Conservation (phyloP, 2,888 invertebrate species). For the Nephrotoma guestfalica region DNA sequence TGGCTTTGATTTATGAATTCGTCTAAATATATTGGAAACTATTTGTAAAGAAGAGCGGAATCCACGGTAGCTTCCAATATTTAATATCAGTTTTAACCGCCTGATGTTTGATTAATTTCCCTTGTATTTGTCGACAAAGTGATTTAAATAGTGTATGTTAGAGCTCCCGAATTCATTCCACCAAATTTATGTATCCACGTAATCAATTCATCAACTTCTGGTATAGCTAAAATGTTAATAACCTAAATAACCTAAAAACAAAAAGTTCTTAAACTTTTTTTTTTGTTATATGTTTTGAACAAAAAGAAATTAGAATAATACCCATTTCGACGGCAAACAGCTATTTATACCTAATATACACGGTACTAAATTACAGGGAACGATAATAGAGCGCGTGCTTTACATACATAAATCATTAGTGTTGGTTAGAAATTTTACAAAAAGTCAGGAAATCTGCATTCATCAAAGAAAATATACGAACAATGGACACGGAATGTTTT, state of each 20-base stretch:
- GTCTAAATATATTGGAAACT: too few species aligned
- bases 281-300: background rate
- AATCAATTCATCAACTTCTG: background rate
- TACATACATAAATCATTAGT: background rate
- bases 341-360: background rate
- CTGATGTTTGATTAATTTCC: too few species aligned
- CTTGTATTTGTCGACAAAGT: too few species aligned
- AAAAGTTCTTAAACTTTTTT: background rate
- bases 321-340: background rate
- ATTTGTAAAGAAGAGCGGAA: too few species aligned
- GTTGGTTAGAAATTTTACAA: background rate
- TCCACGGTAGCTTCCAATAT: too few species aligned
- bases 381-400: background rate
- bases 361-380: background rate
- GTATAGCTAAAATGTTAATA: background rate
- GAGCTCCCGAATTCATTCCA: too few species aligned
- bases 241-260: background rate
- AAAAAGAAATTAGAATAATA: background rate
- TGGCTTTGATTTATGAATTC: too few species aligned
- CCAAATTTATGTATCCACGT: background rate
- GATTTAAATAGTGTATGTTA: too few species aligned
- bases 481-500: background rate
- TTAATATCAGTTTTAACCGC: too few species aligned
- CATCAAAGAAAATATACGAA: background rate
- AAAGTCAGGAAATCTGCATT: background rate